Evolutionary conservation across 2,888 invertebrate species (phyloP), one percentile per base, ranked within the genome.

Genomic region (Polyommatus icarus): DNA sequence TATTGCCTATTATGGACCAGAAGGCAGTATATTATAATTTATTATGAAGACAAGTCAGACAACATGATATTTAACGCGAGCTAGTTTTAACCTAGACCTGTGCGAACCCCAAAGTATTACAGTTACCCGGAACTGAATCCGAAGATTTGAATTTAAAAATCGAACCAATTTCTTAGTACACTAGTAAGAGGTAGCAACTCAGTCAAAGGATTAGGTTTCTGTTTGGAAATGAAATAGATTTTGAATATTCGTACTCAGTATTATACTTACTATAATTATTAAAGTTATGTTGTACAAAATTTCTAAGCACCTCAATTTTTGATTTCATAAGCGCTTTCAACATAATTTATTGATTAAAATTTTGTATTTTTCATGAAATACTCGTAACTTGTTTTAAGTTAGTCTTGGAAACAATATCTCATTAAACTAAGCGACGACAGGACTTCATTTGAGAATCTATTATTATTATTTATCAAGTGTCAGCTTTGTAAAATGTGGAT

Each of bases 401-500:
- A 67, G 3, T 2, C 24, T 61, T 24, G 59, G 3, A 59, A 2
- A 12, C 61, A n/a, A n/a, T 59, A 20, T 67, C 12, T 67, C 67
- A 67, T 67, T 29, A 24, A 67, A 67, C 1, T 15, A 24, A 67
- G 29, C 29, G 12, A 67, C 67, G 24, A 29, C 67, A 24, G 15
- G 29, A 29, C 15, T 24, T 10, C 61, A 12, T 29, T 67, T 67
- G 29, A 67, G 29, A 29, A 15, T 67, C 15, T 67, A 29, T 8
- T 29, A 29, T 29, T 67, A 67, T 67, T 67, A 67, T 24, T 67
- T 29, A 29, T 67, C 6, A 67, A 67, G 67, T 67, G 67, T 67
- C 67, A 67, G n/a, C 61, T 61, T 67, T 67, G 67, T 67, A 29
- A 67, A 29, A 20, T 67, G 67, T 29, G 67, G 15, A 29, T 67